These are phyloP conservation scores for Anarrhichthys ocellatus DNA, from an alignment of 2,113 vertebrate species.

Conservation along the genomic window DNA sequence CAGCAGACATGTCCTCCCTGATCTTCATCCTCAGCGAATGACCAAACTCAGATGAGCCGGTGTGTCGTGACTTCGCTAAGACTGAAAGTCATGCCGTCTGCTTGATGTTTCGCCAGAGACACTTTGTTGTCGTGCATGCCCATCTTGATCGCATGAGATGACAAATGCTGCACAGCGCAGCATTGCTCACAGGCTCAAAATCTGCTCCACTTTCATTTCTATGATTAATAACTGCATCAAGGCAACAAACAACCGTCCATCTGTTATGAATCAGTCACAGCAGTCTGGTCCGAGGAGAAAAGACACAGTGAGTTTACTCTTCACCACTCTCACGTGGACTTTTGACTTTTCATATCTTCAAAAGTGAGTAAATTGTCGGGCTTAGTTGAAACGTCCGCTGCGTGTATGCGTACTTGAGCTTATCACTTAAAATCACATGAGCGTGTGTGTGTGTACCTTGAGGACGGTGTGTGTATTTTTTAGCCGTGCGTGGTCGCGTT, in stretches of 20 bases:
- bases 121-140: slow-evolving; percentile 15
- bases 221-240: slow-evolving; percentile 58
- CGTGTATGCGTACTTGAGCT: not conserved
- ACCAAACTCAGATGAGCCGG: slow-evolving; percentile 29
- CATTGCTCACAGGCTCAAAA: slow-evolving; percentile 57
- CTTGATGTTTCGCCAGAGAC: slow-evolving; percentile 42
- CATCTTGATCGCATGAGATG: slow-evolving; percentile 53
- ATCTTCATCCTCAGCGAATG: not conserved
- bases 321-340: slow-evolving; percentile 3
- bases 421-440: slow-evolving; percentile 9
- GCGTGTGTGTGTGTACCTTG: not conserved
- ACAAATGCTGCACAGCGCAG: slow-evolving; percentile 44
- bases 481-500: slow-evolving; percentile 10
- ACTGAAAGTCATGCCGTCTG: slow-evolving; percentile 11
- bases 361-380: slow-evolving; percentile 21
- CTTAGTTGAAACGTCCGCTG: not conserved
- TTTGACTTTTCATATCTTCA: slow-evolving; percentile 20
- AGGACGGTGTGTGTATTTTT: slow-evolving; percentile 26
- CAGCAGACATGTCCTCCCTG: too few species aligned
- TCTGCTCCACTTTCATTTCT: slow-evolving; percentile 45
- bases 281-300: slow-evolving; percentile 36
- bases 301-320: slow-evolving; percentile 20
- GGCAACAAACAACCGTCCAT: slow-evolving; percentile 54
- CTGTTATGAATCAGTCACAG: slow-evolving; percentile 58
- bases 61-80: slow-evolving; percentile 41